Conservation (phyloP, 2,113 vertebrate genomes). For the Aptenodytes patagonicus region DNA sequence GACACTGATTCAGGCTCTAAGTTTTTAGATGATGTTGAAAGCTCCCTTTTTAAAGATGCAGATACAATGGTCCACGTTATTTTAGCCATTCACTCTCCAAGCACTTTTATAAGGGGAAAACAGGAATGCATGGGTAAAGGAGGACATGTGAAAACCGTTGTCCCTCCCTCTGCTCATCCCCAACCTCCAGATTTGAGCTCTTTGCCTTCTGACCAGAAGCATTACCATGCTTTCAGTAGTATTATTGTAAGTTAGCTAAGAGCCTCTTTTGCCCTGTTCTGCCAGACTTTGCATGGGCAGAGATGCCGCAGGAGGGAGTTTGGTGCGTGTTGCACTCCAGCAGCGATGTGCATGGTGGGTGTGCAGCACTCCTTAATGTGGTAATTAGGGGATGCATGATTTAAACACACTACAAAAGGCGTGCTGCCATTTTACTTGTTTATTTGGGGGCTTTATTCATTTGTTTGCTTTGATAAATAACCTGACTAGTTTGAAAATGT, state of each 20-base stretch:
- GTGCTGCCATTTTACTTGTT: neutral
- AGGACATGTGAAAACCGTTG: rapidly evolving
- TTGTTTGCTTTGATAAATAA: neutral
- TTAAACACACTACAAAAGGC: neutral
- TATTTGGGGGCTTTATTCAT: neutral
- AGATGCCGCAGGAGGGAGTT: neutral
- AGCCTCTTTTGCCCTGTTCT: neutral
- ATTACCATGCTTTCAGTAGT: rapidly evolving
- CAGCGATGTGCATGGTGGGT: neutral
- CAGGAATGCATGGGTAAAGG: neutral
- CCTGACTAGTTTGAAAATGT: neutral
- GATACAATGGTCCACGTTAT: rapidly evolving
- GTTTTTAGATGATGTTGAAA: neutral
- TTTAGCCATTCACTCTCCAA: neutral
- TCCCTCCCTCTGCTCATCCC: neutral
- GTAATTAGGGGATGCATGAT: neutral
- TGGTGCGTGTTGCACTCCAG: neutral
- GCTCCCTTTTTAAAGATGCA: neutral
- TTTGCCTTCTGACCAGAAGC: neutral
- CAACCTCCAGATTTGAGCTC: neutral
- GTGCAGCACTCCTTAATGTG: neutral
- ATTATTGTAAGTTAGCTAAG: neutral
- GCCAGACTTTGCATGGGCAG: neutral
- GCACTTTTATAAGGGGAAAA: neutral
- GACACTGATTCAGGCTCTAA: neutral